Conservation (phyloP, 2,888 invertebrate genomes). For the Lasioglossum marginatum region DNA sequence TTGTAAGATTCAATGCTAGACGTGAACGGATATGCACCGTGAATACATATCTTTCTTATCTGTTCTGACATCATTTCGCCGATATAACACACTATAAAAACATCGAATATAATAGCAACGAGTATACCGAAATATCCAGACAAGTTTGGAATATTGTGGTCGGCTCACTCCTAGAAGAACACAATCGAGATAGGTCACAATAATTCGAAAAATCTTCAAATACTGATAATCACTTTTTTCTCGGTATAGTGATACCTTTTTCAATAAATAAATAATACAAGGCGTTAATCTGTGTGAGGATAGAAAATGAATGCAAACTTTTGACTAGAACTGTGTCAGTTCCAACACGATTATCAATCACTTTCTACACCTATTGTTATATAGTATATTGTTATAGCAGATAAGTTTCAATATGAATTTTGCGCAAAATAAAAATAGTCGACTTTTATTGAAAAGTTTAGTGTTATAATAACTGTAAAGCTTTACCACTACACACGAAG, state of each 20-base stretch:
- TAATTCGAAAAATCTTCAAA: neutral
- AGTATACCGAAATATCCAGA: conserved; percentile 51
- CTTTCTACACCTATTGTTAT: too few species aligned
- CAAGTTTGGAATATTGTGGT: conserved; percentile 33
- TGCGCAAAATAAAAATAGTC: neutral
- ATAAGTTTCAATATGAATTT: too few species aligned
- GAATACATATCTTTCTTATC: conserved; percentile 45
- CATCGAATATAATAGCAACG: conserved; percentile 58
- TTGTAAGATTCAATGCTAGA: neutral
- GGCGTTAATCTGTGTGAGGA: neutral
- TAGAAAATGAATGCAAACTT: neutral
- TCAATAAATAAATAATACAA: neutral
- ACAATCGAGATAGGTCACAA: neutral
- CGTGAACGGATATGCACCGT: neutral
- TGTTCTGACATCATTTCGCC: conserved; percentile 63
- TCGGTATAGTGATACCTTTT: neutral
- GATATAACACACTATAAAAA: conserved; percentile 67
- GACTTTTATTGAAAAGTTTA: neutral
- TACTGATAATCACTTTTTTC: neutral
- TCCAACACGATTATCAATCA: too few species aligned
- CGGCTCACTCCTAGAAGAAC: conserved; percentile 56
- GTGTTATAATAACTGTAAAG: neutral
- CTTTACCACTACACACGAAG: neutral
- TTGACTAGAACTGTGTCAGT: neutral
- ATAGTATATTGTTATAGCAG: too few species aligned